Percentiles rank a stretch among this genome's conserved stretches.
These are phyloP conservation scores for Dromas ardeola DNA, from an alignment of 2,113 vertebrate genomes.

Conservation along the genomic window DNA sequence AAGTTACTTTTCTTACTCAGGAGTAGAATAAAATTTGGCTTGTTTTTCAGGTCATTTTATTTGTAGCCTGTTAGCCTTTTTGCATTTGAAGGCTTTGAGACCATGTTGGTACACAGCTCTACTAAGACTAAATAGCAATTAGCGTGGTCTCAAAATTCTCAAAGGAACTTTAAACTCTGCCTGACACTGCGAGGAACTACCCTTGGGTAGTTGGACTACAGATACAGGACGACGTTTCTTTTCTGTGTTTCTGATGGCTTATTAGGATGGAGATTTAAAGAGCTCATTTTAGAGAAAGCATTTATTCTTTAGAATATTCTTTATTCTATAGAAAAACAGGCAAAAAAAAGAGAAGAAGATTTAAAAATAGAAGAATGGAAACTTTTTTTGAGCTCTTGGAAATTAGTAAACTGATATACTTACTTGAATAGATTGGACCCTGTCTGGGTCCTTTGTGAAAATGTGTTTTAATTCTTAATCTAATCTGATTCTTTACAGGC, in stretches of 20 bases:
- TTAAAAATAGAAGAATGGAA: background rate
- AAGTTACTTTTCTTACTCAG: background rate
- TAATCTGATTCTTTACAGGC: slow-evolving; percentile 78
- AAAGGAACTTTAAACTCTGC: background rate
- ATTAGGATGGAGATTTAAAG: background rate
- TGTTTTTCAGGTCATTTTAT: background rate
- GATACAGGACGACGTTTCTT: background rate
- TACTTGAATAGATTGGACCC: background rate
- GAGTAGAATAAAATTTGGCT: background rate
- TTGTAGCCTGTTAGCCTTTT: background rate
- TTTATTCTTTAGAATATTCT: too few species aligned
- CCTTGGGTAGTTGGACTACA: background rate
- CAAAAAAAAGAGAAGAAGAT: background rate
- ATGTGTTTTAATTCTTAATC: slow-evolving; percentile 48
- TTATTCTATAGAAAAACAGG: background rate
- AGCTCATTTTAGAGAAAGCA: background rate
- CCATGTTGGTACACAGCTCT: background rate
- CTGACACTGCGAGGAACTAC: background rate
- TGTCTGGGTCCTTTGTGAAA: background rate
- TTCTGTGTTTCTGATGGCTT: background rate
- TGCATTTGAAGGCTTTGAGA: background rate
- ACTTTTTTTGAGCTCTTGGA: background rate
- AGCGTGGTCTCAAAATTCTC: background rate
- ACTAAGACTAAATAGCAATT: background rate
- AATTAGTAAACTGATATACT: background rate